Conservation (phyloP, 2,888 invertebrate species). For the Nomada ruficornis region DNA sequence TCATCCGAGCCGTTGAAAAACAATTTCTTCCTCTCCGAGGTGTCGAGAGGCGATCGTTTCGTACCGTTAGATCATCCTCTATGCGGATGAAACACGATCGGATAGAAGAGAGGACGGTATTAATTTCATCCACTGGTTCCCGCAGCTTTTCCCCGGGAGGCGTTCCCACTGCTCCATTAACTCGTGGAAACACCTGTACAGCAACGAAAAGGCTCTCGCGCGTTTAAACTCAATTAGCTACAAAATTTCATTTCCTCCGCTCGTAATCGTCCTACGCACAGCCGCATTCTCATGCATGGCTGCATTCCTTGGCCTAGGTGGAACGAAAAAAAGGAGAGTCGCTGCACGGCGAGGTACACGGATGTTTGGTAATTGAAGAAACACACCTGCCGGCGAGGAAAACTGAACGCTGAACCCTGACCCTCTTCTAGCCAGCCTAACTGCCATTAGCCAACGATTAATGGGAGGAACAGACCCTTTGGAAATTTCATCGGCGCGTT, state of each 20-base stretch:
- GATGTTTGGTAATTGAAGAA: conserved; percentile 71
- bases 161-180: conserved; percentile 62
- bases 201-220: conserved; percentile 67
- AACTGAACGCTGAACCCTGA: conserved; percentile 76
- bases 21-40: conserved; percentile 4
- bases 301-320: conserved; percentile 29
- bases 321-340: conserved; percentile 28
- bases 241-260: conserved; percentile 77
- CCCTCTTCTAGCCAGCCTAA: conserved; percentile 52
- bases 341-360: conserved; percentile 55
- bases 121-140: conserved; percentile 18
- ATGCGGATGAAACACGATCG: conserved; percentile 13
- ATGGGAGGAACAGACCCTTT: conserved; percentile 21
- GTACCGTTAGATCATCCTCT: background rate
- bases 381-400: conserved; percentile 71
- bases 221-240: conserved; percentile 79
- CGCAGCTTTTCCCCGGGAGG: conserved; percentile 46
- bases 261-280: conserved; percentile 52
- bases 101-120: conserved; percentile 13
- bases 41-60: conserved; percentile 11
- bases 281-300: conserved; percentile 37
- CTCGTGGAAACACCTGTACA: conserved; percentile 74
- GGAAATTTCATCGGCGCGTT: background rate
- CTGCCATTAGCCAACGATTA: conserved; percentile 28
- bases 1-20: conserved; percentile 16